Evolutionary conservation across 92 coral and sea anemone genomes (phyloP), one percentile per base, ranked within the genome.

Genomic region (Porites lobata): DNA sequence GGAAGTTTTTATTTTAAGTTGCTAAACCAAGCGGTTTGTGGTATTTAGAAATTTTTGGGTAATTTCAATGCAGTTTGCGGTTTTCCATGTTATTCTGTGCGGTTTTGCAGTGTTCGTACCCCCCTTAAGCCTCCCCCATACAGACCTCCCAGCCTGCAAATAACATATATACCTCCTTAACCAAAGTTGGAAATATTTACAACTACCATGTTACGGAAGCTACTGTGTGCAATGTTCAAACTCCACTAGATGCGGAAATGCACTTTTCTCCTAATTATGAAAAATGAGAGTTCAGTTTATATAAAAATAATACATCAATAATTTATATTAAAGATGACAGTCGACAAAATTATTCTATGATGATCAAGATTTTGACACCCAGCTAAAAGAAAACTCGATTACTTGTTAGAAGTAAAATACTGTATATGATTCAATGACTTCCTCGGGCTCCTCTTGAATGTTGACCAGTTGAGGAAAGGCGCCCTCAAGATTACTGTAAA

Each of bases 381-480:
- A 59, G 65, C 65, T 59, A 59, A 59, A 59, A 59, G 65, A 61
- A 61, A 61, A 61, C 65, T 61, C 65, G n/a, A 61, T 61, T 69
- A 21, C 75, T 69, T 21, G 32, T 69, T 69, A 21, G 32, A 69
- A 21, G 75, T 69, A 69, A 32, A 69, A 69, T 32, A 21, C 50
- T 21, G 47, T 69, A 69, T 14, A 13, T 19, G n/a, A 50, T 72
- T 8, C 77, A 64, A 50, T 50, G 50, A 72, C 77, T 72, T 72
- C 54, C 86, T 86, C 79, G 69, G 86, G 90, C n/a, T 54, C 57
- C 50, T 73, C 29, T 69, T 50, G n/a, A 29, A 87, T 71, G 50
- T 51, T 24, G 43, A 15, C 10, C 21, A 87, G 87, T 51, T 77
- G 57, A 43, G 87, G 89, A 84, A 84, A 89, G 65, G 79, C 89